A percentile compares a stretch with the other conserved stretches of the same genome.
phyloP scores from a whole-genome alignment of 2,113 vertebrate species.

The Oryzias woworae region DNA sequence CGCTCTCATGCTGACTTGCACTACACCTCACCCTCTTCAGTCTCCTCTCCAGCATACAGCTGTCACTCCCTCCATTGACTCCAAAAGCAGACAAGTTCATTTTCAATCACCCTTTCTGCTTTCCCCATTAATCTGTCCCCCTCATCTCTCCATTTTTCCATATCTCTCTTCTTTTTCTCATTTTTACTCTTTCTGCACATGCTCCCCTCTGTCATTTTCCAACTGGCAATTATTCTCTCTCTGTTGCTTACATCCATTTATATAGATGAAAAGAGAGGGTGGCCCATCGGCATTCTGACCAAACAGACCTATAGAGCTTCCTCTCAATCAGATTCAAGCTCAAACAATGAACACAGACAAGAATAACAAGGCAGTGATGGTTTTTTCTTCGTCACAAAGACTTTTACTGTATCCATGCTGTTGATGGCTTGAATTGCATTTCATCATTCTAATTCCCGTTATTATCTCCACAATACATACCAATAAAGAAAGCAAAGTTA shows the following conservation, averaged over 20 bases:
- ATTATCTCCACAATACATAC: slow-evolving; percentile 42
- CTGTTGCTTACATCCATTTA: slow-evolving; percentile 7
- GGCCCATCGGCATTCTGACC: background rate
- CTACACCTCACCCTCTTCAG: slow-evolving; percentile 8
- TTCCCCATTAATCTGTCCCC: slow-evolving; percentile 45
- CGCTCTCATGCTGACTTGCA: background rate
- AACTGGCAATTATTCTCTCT: slow-evolving; percentile 50
- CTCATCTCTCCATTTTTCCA: slow-evolving; percentile 43
- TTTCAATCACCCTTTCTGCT: slow-evolving; percentile 52
- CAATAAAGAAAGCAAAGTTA: slow-evolving; percentile 9
- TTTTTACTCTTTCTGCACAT: slow-evolving; percentile 29
- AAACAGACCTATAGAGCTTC: background rate
- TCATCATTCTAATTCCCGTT: slow-evolving; percentile 36
- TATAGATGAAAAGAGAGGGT: slow-evolving; percentile 5
- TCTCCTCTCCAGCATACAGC: slow-evolving; percentile 40
- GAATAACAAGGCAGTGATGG: background rate
- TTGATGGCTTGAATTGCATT: slow-evolving; percentile 23
- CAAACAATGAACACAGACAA: background rate
- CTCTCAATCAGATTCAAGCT: background rate
- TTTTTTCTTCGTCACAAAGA: slow-evolving; percentile 3
- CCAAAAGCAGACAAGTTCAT: slow-evolving; percentile 59
- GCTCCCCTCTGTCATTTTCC: slow-evolving; percentile 47
- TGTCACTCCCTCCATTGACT: slow-evolving; percentile 65
- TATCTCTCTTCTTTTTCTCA: slow-evolving; percentile 36
- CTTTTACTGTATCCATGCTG: slow-evolving; percentile 14